These are phyloP conservation scores for Botrylloides violaceus DNA, from an alignment of 23 tunicate species.

Conservation along the genomic window DNA sequence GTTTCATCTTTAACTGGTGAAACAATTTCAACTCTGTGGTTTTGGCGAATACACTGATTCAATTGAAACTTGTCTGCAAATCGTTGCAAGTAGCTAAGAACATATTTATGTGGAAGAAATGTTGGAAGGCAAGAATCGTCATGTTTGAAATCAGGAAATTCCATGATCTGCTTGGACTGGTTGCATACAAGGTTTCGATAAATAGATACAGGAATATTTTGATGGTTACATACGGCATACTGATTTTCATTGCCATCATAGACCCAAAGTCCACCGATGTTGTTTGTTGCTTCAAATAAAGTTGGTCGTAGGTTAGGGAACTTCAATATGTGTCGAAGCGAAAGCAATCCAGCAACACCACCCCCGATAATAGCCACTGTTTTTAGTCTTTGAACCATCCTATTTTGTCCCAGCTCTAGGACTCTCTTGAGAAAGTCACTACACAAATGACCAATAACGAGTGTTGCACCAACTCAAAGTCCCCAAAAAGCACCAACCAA, in stretches of 20 bases:
- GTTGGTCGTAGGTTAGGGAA: conserved; percentile 22
- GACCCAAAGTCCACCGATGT: conserved; percentile 79
- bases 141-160: conserved; percentile 63
- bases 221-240: conserved; percentile 33
- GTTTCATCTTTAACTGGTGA: background rate
- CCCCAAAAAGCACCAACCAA: no score
- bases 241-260: conserved; percentile 26
- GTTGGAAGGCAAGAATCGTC: conserved; percentile 33
- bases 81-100: conserved; percentile 39
- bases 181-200: conserved; percentile 50
- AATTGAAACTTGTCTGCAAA: conserved; percentile 31
- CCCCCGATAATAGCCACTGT: conserved; percentile 74
- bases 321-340: conserved; percentile 30
- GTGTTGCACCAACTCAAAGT: no score
- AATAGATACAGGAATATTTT: conserved; percentile 51
- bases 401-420: no score
- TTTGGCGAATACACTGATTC: conserved; percentile 32
- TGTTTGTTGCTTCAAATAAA: conserved; percentile 50
- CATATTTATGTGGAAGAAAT: conserved; percentile 44
- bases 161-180: conserved; percentile 78
- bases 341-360: conserved; percentile 76
- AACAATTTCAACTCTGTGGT: background rate
- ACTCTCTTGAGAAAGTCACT: no score
- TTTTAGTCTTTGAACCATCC: background rate
- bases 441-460: no score